Base-by-base conservation (phyloP, 2,888 invertebrate genomes). In the Brachycybe producta region DNA sequence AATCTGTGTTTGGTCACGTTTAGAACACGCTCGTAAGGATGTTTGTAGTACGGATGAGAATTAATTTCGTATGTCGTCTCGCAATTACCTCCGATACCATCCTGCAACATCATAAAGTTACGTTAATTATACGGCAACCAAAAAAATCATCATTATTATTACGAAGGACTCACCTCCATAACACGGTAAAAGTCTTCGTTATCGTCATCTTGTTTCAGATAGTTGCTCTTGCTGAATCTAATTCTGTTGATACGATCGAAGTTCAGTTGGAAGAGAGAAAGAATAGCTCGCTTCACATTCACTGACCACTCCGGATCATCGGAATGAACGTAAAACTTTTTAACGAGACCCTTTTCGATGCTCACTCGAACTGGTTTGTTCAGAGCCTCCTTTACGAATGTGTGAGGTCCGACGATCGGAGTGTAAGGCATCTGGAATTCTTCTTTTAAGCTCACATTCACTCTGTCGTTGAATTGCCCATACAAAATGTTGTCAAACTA, bases 41-140 rank as follows among this genome's bases (percentile, higher is more conserved):
- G 21, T 4, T 51, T 19, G n/a, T 23, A 28, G 21, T 46, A 39
- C 26, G 53, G 53, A 23, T 41, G 23, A 19, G 34, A 40, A 36
- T 15, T 23, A 21, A 53, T 47, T 5, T 47, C 30, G 42, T 53
- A 53, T n/a, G 38, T 23, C 8, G 53, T 47, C 30, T 41, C 32
- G 24, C 53, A 53, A 21, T 53, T 43, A 35, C 53, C 53, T 21
- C 53, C 46, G 34, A 51, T 47, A 24, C 53, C 53, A 43, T 36
- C 41, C 53, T 53, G 21, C 15, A 47, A 42, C 13, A 41, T 21
- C 11, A 41, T n/a, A 1, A 41, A 28, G 11, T 28, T 8, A 5
- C 15, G 23, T 39, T 23, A 2, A 13, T 5, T 21, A 39, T 34
- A 45, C 23, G 4, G 21, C 3, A 32, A 27, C n/a, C 28, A 45